phyloP scores from a whole-genome alignment of 2,888 invertebrate species.

The Phaonia tiefii region DNA sequence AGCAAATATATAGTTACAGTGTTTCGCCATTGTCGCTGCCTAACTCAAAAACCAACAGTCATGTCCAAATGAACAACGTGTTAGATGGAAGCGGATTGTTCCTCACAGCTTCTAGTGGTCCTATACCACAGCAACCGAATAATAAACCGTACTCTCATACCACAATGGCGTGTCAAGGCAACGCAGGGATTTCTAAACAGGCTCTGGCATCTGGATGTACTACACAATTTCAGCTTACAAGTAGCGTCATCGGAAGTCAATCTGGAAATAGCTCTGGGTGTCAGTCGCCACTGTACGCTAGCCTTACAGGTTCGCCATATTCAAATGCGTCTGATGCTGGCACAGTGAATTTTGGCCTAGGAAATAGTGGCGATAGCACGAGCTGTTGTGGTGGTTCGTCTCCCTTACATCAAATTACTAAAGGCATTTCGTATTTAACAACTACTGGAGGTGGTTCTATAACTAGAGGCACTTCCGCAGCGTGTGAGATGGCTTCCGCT shows the following conservation, averaged over 20 bases:
- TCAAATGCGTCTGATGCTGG: constrained; percentile 77
- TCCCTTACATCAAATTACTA: constrained; percentile 85
- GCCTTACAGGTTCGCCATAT: constrained; percentile 78
- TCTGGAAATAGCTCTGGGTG: constrained; percentile 77
- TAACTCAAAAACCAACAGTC: constrained; percentile 61
- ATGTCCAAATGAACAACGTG: constrained; percentile 47
- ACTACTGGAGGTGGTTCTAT: constrained; percentile 87
- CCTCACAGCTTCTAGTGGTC: constrained; percentile 69
- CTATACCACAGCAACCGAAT: constrained; percentile 71
- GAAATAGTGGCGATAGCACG: constrained; percentile 73
- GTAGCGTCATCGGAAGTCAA: constrained; percentile 66
- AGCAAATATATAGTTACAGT: constrained; percentile 78
- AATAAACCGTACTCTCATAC: constrained; percentile 58
- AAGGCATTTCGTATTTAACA: constrained; percentile 88
- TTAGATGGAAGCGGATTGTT: constrained; percentile 64
- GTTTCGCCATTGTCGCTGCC: constrained; percentile 78
- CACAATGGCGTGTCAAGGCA: constrained; percentile 34
- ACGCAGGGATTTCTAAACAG: constrained; percentile 51
- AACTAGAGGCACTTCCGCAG: constrained; percentile 86
- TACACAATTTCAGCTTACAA: constrained; percentile 42
- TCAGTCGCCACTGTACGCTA: constrained; percentile 82
- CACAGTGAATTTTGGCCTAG: constrained; percentile 70
- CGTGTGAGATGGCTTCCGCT: constrained; percentile 75
- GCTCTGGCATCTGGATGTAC: constrained; percentile 69
- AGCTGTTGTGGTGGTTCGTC: constrained; percentile 78